Evolutionary conservation across 2,888 invertebrate species (phyloP), one percentile per base, ranked within the genome.

Genomic region (Lithophane semibrunnea): DNA sequence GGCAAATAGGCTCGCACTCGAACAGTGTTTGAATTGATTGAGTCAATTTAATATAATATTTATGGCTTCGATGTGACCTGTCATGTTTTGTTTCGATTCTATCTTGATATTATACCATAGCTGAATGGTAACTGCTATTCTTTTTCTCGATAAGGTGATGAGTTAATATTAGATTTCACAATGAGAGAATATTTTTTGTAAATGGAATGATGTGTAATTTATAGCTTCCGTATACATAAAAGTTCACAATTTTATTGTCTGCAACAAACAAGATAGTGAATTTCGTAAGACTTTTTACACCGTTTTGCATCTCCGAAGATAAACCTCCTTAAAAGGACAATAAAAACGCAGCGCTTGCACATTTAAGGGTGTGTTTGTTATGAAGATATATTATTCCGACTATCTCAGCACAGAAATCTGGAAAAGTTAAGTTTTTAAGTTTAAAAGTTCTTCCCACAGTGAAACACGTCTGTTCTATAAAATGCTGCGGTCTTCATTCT

Each of bases 381-480:
- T 69, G 65, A 78, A 77, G 73, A 73, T 73, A 49, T 76, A 47
- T 72, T 69, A 77, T 66, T 63, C 52, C 16, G 13, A 76, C 76
- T 79, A 88, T 88, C 89, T 78, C 69, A 42, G 58, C 67, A 81
- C 73, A 79, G 81, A 79, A 77, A 89, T 88, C 88, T 76, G 83
- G 49, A 44, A 79, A 80, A 65, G 24, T 75, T 42, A 84, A 73
- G 74, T 85, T 86, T 70, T 66, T 69, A 68, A 76, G 67, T 83
- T 88, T 44, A 84, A 80, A 86, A 77, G 78, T 87, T 87, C 87
- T 83, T 89, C 80, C 85, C 87, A 88, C 90, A 87, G 73, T 85
- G 88, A 83, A 82, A 82, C 87, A 90, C 87, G 92, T 88, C 91
- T 87, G 78, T 85, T 93, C 93, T 92, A 92, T 87, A 88, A 87